Conservation (phyloP, 1,140 invertebrate genomes). For the Chymomyza costata region DNA sequence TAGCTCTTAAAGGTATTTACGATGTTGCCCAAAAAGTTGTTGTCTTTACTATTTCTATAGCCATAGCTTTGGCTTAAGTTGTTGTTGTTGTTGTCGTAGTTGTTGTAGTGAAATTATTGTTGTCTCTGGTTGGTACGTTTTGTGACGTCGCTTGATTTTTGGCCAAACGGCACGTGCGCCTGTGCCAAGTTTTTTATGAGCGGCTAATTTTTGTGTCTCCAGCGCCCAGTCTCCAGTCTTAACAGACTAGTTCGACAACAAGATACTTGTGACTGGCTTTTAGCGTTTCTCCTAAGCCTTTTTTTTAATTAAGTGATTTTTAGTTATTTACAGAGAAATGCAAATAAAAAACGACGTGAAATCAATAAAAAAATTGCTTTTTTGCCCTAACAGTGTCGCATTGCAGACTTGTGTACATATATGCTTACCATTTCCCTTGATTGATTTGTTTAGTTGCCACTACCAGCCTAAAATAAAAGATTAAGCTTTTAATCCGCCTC, state of each 20-base stretch:
- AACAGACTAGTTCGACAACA: no score
- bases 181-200: conserved; percentile 70
- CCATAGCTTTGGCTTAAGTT: conserved; percentile 25
- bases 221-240: no score
- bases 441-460: no score
- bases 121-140: conserved; percentile 52
- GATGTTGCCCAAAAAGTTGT: conserved; percentile 15
- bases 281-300: conserved; percentile 9
- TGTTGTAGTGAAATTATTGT: conserved; percentile 65
- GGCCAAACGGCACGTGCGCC: conserved; percentile 68
- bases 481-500: neutral
- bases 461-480: no score
- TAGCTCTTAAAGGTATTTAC: conserved; percentile 48
- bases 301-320: no score
- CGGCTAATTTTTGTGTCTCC: conserved; percentile 52
- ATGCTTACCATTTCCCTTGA: no score
- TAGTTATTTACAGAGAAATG: no score
- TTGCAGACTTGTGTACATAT: no score
- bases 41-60: no score
- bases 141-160: conserved; percentile 35
- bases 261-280: conserved; percentile 22
- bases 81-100: conserved; percentile 16
- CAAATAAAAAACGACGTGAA: no score
- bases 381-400: no score
- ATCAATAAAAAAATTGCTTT: no score